phyloP scores from a whole-genome alignment of 2,113 vertebrate genomes.

The Bubo bubo region DNA sequence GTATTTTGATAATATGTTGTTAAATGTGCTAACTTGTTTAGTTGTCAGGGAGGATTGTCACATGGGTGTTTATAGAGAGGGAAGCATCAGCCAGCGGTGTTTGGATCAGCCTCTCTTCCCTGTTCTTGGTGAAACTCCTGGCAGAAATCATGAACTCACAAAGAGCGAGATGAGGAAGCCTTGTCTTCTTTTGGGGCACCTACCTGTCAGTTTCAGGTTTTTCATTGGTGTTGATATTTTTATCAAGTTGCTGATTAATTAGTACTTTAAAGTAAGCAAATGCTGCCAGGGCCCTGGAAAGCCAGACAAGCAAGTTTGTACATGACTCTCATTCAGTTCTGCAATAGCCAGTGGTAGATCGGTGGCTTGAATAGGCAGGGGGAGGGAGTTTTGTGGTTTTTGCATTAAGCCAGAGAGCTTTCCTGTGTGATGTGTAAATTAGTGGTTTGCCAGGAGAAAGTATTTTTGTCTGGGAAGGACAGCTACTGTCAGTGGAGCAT shows the following conservation, averaged over 20 bases:
- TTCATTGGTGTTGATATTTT: background rate
- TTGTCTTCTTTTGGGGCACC: background rate
- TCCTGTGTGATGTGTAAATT: background rate
- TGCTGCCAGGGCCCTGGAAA: background rate
- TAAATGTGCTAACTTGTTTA: background rate
- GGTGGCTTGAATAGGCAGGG: background rate
- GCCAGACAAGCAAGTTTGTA: background rate
- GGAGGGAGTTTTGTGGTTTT: background rate
- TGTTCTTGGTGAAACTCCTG: background rate
- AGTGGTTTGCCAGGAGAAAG: background rate
- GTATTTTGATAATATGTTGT: background rate
- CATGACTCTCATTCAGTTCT: accelerated
- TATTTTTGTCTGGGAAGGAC: background rate
- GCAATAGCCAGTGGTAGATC: background rate
- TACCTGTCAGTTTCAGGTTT: background rate
- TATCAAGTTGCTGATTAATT: background rate
- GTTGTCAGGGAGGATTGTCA: background rate
- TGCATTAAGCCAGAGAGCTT: background rate
- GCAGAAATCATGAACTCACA: accelerated
- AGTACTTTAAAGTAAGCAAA: background rate
- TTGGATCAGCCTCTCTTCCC: background rate
- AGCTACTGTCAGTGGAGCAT: background rate
- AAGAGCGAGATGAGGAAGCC: background rate
- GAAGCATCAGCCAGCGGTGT: background rate
- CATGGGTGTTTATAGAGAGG: background rate